Evolutionary conservation across 2,797 vertebrate genomes (phyloP), one percentile per base, ranked within the genome.

Genomic region (Sebastes oblongus): DNA sequence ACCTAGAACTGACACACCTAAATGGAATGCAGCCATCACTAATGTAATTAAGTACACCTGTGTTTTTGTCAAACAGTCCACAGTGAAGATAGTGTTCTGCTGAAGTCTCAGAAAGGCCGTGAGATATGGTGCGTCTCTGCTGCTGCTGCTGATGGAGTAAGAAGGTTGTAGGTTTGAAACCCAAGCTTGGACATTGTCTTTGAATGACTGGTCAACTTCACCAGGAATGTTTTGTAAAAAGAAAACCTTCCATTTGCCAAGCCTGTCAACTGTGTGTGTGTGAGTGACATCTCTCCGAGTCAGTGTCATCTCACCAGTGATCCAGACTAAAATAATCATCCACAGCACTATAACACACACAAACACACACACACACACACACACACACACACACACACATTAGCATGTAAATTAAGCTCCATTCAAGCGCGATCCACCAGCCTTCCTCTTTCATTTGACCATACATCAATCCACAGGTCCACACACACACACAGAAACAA

Each of bases 261-360:
- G 61, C 42, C 69, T 80, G 67, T 68, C 69, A 36, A 11, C 54
- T 61, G 20, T 78, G 66, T 76, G 62, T 74, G 58, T 70, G 70
- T 62, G 54, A 78, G 56, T 79, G 77, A 78, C 73, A 83, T 73
- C 75, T 72, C 60, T 80, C 10, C 36, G 72, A 61, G 69, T 36
- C 71, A 66, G 64, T 80, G 86, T 85, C 86, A 86, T 62, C 81
- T 84, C 84, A 68, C 59, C 74, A 80, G 39, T 70, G 78, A 88
- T 76, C 58, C 61, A 83, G 72, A 42, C 39, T 80, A 75, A 88
- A 84, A 86, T 83, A 82, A 83, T 88, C 73, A 73, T 80, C 84
- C 64, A 42, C 66, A 81, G 55, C 61, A 34, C 29, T 60, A 60
- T 60, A 55, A 67, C n/a, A 72, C 56, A 52, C 61, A 76, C 24